Evolutionary conservation across 2,888 invertebrate species (phyloP).

Genomic region (Prenolepis imparis): DNA sequence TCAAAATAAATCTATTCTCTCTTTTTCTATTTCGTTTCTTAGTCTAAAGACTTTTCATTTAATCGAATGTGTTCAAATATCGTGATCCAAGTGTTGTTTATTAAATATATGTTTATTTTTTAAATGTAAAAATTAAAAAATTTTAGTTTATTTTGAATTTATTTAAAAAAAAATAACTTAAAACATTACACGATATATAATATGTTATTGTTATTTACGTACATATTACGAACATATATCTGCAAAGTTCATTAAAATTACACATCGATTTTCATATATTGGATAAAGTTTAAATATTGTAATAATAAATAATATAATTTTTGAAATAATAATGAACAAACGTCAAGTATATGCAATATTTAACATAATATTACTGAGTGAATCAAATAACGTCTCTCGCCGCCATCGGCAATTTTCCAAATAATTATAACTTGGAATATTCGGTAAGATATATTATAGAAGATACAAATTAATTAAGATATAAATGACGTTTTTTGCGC

Average conservation of each 20-base stretch:
- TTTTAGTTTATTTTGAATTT: no score
- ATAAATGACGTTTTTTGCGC: no score
- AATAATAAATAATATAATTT: not conserved
- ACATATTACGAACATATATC: no score
- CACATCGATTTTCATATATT: not conserved
- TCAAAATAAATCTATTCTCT: slow-evolving; percentile 23
- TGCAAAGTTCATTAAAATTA: no score
- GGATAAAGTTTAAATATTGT: not conserved
- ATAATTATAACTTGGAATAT: not conserved
- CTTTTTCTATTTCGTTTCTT: no score
- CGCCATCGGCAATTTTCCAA: not conserved
- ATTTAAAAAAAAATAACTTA: not conserved
- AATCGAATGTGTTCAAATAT: not conserved
- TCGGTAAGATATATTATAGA: no score
- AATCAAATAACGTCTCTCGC: no score
- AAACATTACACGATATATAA: not conserved
- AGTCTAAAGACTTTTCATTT: slow-evolving; percentile 31
- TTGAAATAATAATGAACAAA: not conserved
- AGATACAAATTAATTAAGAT: no score
- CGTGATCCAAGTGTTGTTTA: no score
- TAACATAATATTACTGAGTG: no score
- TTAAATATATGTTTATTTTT: not conserved
- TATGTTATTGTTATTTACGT: no score
- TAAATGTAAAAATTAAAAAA: no score
- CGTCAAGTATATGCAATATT: not conserved